A percentile compares a stretch with the other conserved stretches of the same genome.
These are phyloP conservation scores for Desmophyllum pertusum DNA, from an alignment of 92 coral and sea anemone genomes.

Conservation along the genomic window DNA sequence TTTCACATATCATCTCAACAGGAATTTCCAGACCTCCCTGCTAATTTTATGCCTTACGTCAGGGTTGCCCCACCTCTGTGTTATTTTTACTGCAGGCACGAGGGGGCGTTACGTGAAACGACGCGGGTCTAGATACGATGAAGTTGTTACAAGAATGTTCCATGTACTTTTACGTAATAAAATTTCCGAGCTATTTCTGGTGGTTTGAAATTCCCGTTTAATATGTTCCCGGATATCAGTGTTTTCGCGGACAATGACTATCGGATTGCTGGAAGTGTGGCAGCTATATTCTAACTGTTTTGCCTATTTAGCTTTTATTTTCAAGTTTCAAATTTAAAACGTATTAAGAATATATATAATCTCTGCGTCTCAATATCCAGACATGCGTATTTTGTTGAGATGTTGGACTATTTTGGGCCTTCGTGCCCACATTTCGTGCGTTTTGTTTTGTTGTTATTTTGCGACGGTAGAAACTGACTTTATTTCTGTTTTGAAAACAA, in stretches of 20 bases:
- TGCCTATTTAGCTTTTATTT: neutral
- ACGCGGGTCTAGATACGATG: neutral
- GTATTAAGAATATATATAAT: neutral
- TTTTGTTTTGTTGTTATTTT: neutral
- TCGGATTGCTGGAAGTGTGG: no score
- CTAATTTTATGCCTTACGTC: neutral
- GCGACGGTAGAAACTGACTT: neutral
- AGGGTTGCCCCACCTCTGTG: neutral
- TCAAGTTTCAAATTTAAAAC: neutral
- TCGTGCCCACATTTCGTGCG: neutral
- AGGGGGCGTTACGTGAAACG: constrained; percentile 17
- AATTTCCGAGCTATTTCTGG: constrained; percentile 9
- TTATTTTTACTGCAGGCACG: neutral
- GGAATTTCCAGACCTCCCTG: no score
- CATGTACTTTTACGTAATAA: neutral
- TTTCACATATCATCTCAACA: no score
- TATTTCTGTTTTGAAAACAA: constrained; percentile 24
- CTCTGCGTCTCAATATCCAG: neutral
- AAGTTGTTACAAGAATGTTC: constrained; percentile 23
- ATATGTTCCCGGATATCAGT: no score
- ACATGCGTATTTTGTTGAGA: neutral
- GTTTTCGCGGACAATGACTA: no score
- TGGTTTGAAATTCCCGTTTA: neutral
- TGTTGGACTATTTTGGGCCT: constrained; percentile 5
- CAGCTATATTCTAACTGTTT: neutral